Evolutionary conservation across 2,113 vertebrate species (phyloP).

Genomic region (Tyrannus savana): DNA sequence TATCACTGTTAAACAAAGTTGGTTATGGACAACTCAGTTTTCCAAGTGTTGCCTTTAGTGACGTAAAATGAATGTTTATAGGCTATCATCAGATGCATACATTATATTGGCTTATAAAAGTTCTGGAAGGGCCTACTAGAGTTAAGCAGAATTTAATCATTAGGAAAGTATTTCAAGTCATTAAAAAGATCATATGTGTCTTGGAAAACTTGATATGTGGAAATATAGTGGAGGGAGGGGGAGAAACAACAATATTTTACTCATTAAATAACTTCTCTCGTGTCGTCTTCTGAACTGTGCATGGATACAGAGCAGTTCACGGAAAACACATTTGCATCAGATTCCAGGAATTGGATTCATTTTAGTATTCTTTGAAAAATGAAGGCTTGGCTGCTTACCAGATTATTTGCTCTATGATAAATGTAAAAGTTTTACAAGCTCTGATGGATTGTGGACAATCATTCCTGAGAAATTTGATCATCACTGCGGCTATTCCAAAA

Average conservation of each 20-base stretch:
- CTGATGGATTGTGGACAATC: slow-evolving; percentile 43
- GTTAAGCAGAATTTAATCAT: slow-evolving; percentile 42
- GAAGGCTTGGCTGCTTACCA: slow-evolving; percentile 66
- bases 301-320: slow-evolving; percentile 3
- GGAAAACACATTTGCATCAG: slow-evolving; percentile 49
- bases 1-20: background rate
- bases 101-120: background rate
- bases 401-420: slow-evolving; percentile 62
- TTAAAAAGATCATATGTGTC: slow-evolving; percentile 28
- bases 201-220: slow-evolving; percentile 52
- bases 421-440: slow-evolving; percentile 61
- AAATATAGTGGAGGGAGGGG: background rate
- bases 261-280: slow-evolving; percentile 45
- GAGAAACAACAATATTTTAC: slow-evolving; percentile 54
- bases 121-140: background rate
- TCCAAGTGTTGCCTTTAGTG: background rate
- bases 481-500: slow-evolving; percentile 62
- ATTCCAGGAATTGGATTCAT: slow-evolving; percentile 43
- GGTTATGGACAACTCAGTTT: background rate
- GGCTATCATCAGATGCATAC: background rate
- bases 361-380: slow-evolving; percentile 63
- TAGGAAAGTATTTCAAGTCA: slow-evolving; percentile 58
- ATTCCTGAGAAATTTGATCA: slow-evolving; percentile 74
- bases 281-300: slow-evolving; percentile 5
- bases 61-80: background rate